A percentile compares a stretch with the other conserved stretches of the same genome.
phyloP scores from a whole-genome alignment of 2,113 vertebrate genomes.

The Vireo altiloquus region DNA sequence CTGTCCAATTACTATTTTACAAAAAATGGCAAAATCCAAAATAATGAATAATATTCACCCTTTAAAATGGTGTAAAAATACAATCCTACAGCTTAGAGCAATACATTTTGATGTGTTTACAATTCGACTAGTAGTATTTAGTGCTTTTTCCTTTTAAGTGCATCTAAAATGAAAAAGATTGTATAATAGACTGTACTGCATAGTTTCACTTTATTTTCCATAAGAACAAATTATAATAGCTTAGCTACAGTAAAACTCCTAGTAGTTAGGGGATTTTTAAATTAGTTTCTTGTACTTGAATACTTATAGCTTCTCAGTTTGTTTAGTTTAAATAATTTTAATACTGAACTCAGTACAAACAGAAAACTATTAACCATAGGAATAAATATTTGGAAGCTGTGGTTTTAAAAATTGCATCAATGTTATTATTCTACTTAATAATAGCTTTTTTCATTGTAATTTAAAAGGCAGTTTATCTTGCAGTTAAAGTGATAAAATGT shows the following conservation, averaged over 20 bases:
- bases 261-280: neutral
- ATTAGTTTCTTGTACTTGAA: slow-evolving; percentile 1
- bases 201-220: neutral
- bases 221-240: neutral
- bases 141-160: neutral
- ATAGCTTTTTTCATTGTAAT: slow-evolving; percentile 40
- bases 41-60: neutral
- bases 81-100: neutral
- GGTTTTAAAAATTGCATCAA: slow-evolving; percentile 20
- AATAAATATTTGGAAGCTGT: slow-evolving; percentile 52
- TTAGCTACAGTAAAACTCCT: neutral
- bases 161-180: neutral
- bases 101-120: neutral
- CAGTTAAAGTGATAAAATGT: slow-evolving; percentile 34
- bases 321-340: slow-evolving; percentile 37
- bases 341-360: neutral
- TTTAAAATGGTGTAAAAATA: neutral
- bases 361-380: neutral
- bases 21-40: neutral
- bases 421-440: slow-evolving; percentile 22
- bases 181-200: neutral
- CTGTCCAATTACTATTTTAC: neutral
- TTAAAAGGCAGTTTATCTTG: slow-evolving; percentile 48
- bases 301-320: neutral
- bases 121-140: neutral